Base-by-base conservation (phyloP, 2,113 vertebrate genomes). In the Nymphicus hollandicus region DNA sequence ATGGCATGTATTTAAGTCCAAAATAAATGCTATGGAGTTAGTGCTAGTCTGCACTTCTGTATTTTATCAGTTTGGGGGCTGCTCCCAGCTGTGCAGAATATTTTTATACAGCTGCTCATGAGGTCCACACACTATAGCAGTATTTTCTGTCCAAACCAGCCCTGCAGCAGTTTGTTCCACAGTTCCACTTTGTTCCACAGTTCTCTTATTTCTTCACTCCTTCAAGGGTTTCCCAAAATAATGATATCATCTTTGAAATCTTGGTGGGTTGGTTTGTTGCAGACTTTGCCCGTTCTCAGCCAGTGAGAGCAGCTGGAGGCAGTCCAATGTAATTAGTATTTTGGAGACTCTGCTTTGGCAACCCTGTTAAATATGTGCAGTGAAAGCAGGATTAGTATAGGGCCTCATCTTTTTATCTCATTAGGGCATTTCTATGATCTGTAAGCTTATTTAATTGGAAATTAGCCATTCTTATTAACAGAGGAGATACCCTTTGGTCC, bases 251-350 rank as follows among this genome's bases (percentile, higher is more conserved):
- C 76, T 91, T 74, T 91, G 85, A 80, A 58, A 63, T 43, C 46
- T 52, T 83, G 17, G 41, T 88, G 47, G 47, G 27, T 79, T 91
- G 83, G 28, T 91, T 84, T 27, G 2, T 86, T 68, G 61, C 83
- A 82, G 69, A 71, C 52, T 94, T 94, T 66, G 71, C 81, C 90
- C 3, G 4, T 90, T 96, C 39, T 18, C 33, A 72, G 92, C 65
- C 83, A 94, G 63, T 79, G 95, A 84, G 56, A 81, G 88, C 0
- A 0, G 63, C 81, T 91, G 96, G 93, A 96, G 73, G 83, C 88
- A 92, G 43, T 96, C 96, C 86, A 96, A 69, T 76, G 91, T 92
- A 94, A 95, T 96, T 92, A 96, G 82, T 91, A 61, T 93, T 96
- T 93, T 93, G 88, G 83, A 94, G 72, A 65, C 76, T 86, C 41